Evolutionary conservation across 1,140 invertebrate species (phyloP).

Genomic region (Drosophila nigromelanica): DNA sequence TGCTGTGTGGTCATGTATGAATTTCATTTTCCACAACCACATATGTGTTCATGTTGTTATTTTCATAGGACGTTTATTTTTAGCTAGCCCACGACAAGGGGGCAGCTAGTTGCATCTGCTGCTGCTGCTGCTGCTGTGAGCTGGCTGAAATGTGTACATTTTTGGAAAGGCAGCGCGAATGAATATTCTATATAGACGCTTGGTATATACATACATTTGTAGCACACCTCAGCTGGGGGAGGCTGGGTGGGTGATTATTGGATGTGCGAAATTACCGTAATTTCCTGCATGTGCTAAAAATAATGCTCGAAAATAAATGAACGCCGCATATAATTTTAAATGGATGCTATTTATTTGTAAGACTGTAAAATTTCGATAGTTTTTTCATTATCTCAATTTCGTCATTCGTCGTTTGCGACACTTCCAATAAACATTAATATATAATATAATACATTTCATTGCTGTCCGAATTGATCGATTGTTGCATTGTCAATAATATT

Average conservation of each 20-base stretch:
- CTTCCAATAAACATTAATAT: conserved; percentile 79
- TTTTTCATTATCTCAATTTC: conserved; percentile 58
- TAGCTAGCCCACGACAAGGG: conserved; percentile 55
- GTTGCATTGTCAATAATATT: conserved; percentile 18
- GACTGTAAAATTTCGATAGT: conserved; percentile 75
- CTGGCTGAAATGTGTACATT: conserved; percentile 52
- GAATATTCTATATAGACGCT: conserved; percentile 3
- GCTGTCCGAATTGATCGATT: conserved; percentile 54
- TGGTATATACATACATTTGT: conserved; percentile 5
- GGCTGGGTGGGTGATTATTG: conserved; percentile 14
- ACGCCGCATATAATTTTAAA: conserved; percentile 50
- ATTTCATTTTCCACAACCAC: conserved; percentile 30
- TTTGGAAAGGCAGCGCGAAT: conserved; percentile 46
- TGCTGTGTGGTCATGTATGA: conserved; percentile 19
- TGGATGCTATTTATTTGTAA: conserved; percentile 75
- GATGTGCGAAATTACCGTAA: conserved; percentile 62
- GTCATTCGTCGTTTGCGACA: conserved; percentile 62
- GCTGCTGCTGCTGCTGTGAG: conserved; percentile 4
- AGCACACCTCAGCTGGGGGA: conserved; percentile 17
- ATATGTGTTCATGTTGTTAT: conserved; percentile 32
- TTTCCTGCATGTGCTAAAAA: conserved; percentile 65
- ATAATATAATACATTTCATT: conserved; percentile 74
- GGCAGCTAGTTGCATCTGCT: conserved; percentile 32
- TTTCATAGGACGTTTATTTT: conserved; percentile 57
- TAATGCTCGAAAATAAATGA: background rate